A percentile compares a stretch with the other conserved stretches of the same genome.
These are phyloP conservation scores for Galbula dea DNA, from an alignment of 2,113 vertebrate genomes.

Conservation along the genomic window DNA sequence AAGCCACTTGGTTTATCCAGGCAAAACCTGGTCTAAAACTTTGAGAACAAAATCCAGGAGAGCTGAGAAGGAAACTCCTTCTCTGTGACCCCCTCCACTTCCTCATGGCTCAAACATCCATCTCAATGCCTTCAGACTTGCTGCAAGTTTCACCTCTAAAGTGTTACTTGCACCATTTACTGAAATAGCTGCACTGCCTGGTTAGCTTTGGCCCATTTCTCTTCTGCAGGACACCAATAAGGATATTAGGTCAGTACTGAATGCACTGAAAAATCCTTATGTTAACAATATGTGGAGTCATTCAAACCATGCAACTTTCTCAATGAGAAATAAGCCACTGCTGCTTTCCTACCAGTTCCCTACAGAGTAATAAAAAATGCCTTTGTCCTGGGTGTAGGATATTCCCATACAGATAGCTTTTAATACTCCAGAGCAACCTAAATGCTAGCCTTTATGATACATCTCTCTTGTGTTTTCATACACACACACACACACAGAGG, in stretches of 20 bases:
- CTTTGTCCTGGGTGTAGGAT: background rate
- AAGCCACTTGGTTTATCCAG: background rate
- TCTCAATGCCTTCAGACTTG: background rate
- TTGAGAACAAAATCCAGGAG: background rate
- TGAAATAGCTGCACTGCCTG: background rate
- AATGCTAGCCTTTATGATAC: background rate
- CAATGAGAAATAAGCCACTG: background rate
- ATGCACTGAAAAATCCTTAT: background rate
- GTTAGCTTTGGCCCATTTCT: background rate
- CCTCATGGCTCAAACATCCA: background rate
- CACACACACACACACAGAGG: background rate
- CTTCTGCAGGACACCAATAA: background rate
- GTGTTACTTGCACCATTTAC: background rate
- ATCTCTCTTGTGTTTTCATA: background rate
- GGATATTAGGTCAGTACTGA: background rate
- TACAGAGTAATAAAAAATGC: background rate
- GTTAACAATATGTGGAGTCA: background rate
- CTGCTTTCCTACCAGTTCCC: background rate
- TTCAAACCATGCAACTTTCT: background rate
- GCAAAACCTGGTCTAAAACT: background rate
- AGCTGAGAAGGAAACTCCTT: background rate
- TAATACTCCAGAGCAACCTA: background rate
- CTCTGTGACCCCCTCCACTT: background rate
- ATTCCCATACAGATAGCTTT: background rate
- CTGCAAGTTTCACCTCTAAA: background rate